phyloP scores from a whole-genome alignment of 2,888 invertebrate genomes.

The Antitype chi region DNA sequence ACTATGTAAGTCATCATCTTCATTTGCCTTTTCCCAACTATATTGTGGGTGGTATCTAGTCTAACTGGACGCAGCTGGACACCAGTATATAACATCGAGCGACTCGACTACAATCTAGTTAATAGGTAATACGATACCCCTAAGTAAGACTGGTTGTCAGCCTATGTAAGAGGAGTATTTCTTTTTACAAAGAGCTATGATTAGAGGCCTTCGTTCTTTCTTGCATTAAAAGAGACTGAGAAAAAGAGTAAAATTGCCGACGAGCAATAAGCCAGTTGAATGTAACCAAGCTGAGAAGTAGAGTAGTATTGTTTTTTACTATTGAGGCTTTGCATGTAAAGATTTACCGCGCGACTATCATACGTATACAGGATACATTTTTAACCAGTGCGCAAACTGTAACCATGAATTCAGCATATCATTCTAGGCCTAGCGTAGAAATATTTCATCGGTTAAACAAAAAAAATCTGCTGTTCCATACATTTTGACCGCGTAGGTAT shows the following conservation, averaged over 20 bases:
- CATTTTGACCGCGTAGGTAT: no score
- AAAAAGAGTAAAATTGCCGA: not conserved
- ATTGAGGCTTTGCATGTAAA: not conserved
- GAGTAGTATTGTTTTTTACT: not conserved
- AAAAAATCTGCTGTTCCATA: no score
- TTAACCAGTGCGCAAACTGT: no score
- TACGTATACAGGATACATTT: no score
- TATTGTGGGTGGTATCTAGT: not conserved
- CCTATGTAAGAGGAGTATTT: not conserved
- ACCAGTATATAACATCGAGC: not conserved
- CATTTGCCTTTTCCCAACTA: not conserved
- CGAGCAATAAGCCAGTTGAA: not conserved
- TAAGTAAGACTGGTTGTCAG: not conserved
- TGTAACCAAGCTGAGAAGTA: not conserved
- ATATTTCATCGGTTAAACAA: no score
- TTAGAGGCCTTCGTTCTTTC: not conserved
- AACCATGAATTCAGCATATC: no score
- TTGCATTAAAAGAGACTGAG: not conserved
- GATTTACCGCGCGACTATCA: no score
- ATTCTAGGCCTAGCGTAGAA: no score
- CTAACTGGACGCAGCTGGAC: not conserved
- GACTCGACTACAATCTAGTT: not conserved
- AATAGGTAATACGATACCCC: not conserved
- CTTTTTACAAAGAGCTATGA: not conserved
- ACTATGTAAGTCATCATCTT: slow-evolving; percentile 86